A percentile compares a stretch with the other conserved stretches of the same genome.
Evolutionary conservation across 2,113 vertebrate genomes (phyloP).

Genomic region (Embiotoca jacksoni): DNA sequence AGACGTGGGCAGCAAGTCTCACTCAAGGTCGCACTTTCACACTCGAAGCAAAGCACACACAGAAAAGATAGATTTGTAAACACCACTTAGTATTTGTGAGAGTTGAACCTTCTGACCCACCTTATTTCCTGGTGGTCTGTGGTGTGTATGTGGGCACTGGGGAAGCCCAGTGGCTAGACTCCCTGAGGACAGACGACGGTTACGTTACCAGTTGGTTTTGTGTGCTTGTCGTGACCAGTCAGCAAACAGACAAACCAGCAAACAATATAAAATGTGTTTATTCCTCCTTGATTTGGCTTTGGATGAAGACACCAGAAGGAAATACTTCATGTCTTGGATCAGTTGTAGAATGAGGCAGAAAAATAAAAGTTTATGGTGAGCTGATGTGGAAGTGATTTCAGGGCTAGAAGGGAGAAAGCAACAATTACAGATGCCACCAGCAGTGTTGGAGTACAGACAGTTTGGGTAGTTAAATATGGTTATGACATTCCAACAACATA

Average conservation of each 20-base stretch:
- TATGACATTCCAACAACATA: conserved; percentile 22
- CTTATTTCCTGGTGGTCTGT: not conserved
- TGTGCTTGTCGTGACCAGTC: no score
- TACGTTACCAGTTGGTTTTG: no score
- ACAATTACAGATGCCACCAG: not conserved
- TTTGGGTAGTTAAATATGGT: conserved; percentile 1
- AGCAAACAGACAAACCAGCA: no score
- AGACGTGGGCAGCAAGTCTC: conserved; percentile 10
- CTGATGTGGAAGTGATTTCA: conserved; percentile 30
- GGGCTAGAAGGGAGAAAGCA: not conserved
- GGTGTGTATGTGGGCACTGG: not conserved
- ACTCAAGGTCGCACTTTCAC: conserved; percentile 30
- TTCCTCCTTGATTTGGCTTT: not conserved
- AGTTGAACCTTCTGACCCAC: not conserved
- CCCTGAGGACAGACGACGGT: not conserved
- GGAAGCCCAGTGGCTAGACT: not conserved
- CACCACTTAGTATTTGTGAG: not conserved
- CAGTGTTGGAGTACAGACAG: not conserved
- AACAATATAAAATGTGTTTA: no score
- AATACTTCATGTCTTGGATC: conserved; percentile 8
- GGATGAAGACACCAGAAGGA: conserved; percentile 8
- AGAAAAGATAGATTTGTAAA: not conserved
- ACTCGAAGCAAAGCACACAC: not conserved
- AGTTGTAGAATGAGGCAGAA: no score
- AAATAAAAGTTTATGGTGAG: no score